phyloP scores from a whole-genome alignment of 2,797 vertebrate species.

The Cercopithecus petaurista region DNA sequence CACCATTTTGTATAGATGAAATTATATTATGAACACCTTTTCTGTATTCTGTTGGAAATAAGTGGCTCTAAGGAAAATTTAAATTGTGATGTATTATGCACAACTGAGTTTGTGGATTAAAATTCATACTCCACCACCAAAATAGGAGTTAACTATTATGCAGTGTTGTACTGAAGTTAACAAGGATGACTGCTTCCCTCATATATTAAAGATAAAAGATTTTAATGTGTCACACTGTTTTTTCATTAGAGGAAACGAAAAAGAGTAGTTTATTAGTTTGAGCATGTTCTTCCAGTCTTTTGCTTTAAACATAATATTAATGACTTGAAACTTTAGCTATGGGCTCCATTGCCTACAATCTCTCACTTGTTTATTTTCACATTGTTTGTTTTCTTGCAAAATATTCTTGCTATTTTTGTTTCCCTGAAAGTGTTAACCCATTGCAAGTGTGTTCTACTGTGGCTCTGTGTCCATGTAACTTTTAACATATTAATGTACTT shows the following conservation, averaged over 20 bases:
- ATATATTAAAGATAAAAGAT: background rate
- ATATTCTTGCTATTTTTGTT: background rate
- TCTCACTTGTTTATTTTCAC: background rate
- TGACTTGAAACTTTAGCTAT: background rate
- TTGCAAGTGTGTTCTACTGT: background rate
- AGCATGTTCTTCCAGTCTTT: background rate
- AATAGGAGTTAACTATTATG: background rate
- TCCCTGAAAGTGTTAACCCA: background rate
- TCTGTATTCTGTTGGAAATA: background rate
- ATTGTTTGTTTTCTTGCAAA: background rate
- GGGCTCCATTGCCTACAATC: background rate
- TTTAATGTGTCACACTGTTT: background rate
- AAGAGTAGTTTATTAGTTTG: background rate
- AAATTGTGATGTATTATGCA: background rate
- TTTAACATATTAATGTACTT: background rate
- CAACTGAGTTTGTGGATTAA: background rate
- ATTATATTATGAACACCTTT: background rate
- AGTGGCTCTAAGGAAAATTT: background rate
- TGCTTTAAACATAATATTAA: background rate
- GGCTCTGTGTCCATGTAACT: background rate
- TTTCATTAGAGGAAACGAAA: background rate
- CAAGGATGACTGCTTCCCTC: background rate
- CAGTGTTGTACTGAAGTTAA: background rate
- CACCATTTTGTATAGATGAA: background rate
- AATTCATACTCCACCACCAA: background rate